Conservation (phyloP, 1,140 invertebrate species). For the Saccostrea echinata region DNA sequence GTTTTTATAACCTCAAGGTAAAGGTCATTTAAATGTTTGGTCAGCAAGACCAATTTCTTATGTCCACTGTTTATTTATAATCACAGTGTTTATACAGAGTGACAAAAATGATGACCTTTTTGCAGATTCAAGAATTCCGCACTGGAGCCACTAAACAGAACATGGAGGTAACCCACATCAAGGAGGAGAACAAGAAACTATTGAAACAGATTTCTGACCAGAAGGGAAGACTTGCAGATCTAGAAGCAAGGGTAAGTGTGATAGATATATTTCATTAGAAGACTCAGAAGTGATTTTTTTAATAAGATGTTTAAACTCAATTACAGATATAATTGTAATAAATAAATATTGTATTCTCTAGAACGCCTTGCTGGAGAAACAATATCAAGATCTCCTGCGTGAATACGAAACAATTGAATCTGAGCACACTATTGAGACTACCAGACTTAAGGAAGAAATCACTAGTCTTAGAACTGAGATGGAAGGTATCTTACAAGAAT, state of each 20-base stretch:
- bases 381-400: conserved; percentile 79
- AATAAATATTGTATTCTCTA: conserved; percentile 46
- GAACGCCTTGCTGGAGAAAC: conserved; percentile 81
- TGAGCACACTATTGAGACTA: conserved; percentile 71
- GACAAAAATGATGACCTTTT: not conserved
- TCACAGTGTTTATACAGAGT: not conserved
- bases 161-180: conserved; percentile 81
- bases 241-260: conserved; percentile 80
- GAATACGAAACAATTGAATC: conserved; percentile 80
- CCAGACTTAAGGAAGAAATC: conserved; percentile 68
- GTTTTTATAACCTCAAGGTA: conserved; percentile 79
- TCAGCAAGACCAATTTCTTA: not conserved
- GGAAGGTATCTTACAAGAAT: conserved; percentile 68
- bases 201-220: conserved; percentile 79
- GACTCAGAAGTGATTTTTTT: not conserved
- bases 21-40: not conserved
- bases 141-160: conserved; percentile 81
- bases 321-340: not conserved
- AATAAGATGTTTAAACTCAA: not conserved
- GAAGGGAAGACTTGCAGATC: conserved; percentile 79
- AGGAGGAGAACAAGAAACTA: conserved; percentile 81
- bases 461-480: conserved; percentile 68
- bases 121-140: conserved; percentile 81
- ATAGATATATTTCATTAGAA: not conserved
- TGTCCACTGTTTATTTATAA: not conserved